These are phyloP conservation scores for Xylota segnis DNA, from an alignment of 2,888 invertebrate species.

Conservation along the genomic window DNA sequence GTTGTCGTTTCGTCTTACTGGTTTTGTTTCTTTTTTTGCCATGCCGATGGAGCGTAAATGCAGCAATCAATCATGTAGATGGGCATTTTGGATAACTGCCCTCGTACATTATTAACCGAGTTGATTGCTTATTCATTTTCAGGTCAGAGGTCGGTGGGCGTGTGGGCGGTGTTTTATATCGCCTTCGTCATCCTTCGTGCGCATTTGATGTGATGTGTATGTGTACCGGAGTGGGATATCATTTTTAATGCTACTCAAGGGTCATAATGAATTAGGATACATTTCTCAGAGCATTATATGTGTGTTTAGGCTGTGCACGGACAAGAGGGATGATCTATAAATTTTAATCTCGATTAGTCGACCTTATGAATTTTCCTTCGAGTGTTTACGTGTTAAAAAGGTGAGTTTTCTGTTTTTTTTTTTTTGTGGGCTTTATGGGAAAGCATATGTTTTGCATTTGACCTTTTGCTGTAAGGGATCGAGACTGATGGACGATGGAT, in stretches of 20 bases:
- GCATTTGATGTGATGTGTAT: constrained; percentile 14
- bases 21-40: background rate
- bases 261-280: constrained; percentile 46
- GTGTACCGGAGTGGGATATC: background rate
- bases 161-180: constrained; percentile 4
- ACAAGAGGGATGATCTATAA: constrained; percentile 35
- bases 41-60: constrained; percentile 53
- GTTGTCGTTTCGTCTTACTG: constrained; percentile 14
- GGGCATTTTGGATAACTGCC: constrained; percentile 60
- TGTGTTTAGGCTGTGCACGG: background rate
- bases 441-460: background rate
- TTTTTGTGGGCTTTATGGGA: background rate
- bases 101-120: constrained; percentile 68
- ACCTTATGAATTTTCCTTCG: constrained; percentile 28
- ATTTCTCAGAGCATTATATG: constrained; percentile 26
- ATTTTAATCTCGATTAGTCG: constrained; percentile 42
- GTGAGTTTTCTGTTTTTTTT: background rate
- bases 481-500: constrained; percentile 2
- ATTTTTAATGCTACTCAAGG: constrained; percentile 52
- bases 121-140: constrained; percentile 72
- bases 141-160: constrained; percentile 48
- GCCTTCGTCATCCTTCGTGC: background rate
- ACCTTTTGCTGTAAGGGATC: background rate
- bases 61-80: constrained; percentile 70
- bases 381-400: constrained; percentile 28